These are phyloP conservation scores for Caenorhabditis afra DNA, from an alignment of 2,888 invertebrate genomes.

Conservation along the genomic window DNA sequence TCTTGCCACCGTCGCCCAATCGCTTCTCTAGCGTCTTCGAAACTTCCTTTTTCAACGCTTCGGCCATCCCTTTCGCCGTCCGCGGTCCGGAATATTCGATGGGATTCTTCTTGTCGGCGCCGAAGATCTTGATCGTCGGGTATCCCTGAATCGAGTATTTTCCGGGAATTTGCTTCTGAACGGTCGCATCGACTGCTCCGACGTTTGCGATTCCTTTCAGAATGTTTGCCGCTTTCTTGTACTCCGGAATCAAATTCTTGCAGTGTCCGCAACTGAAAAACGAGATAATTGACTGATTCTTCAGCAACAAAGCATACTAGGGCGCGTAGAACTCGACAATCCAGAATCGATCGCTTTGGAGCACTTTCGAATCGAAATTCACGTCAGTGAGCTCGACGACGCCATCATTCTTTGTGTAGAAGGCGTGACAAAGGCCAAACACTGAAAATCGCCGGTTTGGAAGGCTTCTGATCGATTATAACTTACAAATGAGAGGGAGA, in stretches of 20 bases:
- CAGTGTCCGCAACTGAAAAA: slow-evolving; percentile 83
- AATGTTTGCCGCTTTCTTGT: slow-evolving; percentile 82
- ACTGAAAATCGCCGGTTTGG: slow-evolving; percentile 10
- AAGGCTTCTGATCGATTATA: no score
- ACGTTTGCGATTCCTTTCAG: slow-evolving; percentile 68
- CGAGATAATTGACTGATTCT: slow-evolving; percentile 1
- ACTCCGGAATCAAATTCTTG: slow-evolving; percentile 82
- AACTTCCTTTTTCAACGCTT: slow-evolving; percentile 41
- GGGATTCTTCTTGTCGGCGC: slow-evolving; percentile 87
- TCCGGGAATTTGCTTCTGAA: slow-evolving; percentile 81
- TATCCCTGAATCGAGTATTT: slow-evolving; percentile 86
- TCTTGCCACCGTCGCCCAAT: neutral
- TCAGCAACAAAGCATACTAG: slow-evolving; percentile 81
- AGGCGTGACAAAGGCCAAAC: neutral
- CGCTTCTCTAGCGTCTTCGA: slow-evolving; percentile 20
- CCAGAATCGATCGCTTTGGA: slow-evolving; percentile 80
- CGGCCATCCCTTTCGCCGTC: slow-evolving; percentile 53
- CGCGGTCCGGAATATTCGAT: slow-evolving; percentile 85
- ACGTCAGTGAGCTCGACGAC: slow-evolving; percentile 70
- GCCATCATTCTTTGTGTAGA: slow-evolving; percentile 59
- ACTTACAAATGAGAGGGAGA: slow-evolving; percentile 23
- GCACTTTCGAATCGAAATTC: slow-evolving; percentile 74
- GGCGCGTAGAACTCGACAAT: slow-evolving; percentile 84
- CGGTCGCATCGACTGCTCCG: slow-evolving; percentile 60
- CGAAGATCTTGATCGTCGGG: slow-evolving; percentile 96